These are phyloP conservation scores for Conops quadrifasciatus DNA, from an alignment of 2,888 invertebrate species.

Conservation along the genomic window DNA sequence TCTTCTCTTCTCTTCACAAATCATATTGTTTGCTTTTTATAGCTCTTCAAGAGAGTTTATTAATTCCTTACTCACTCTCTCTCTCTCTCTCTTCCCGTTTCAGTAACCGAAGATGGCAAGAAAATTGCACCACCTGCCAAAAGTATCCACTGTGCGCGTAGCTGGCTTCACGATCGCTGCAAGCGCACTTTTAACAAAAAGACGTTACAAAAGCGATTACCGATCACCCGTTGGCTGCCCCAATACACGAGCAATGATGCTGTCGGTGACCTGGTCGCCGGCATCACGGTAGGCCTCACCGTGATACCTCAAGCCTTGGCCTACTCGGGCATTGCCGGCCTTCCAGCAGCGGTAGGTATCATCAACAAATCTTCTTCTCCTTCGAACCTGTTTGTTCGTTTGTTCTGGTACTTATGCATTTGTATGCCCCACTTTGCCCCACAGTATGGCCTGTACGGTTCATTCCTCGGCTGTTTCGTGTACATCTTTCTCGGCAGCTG, in stretches of 20 bases:
- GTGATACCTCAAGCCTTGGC: conserved; percentile 92
- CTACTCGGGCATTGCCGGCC: conserved; percentile 81
- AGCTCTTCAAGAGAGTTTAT: too few species aligned
- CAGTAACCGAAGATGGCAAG: conserved; percentile 68
- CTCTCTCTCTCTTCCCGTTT: too few species aligned
- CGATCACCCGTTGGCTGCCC: conserved; percentile 81
- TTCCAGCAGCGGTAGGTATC: conserved; percentile 72
- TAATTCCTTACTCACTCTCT: too few species aligned
- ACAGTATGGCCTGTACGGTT: conserved; percentile 91
- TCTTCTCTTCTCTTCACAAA: too few species aligned
- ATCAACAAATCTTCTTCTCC: neutral
- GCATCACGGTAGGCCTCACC: conserved; percentile 90
- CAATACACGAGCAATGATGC: conserved; percentile 76
- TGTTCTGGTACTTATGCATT: too few species aligned
- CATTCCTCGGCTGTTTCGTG: conserved; percentile 90
- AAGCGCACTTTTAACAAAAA: conserved; percentile 72
- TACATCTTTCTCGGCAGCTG: conserved; percentile 92
- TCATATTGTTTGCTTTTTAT: too few species aligned
- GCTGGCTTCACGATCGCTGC: conserved; percentile 66
- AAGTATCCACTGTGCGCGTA: conserved; percentile 54
- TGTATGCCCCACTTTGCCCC: conserved; percentile 38
- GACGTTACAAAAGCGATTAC: conserved; percentile 77
- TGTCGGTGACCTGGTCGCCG: conserved; percentile 88
- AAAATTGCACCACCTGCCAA: conserved; percentile 60
- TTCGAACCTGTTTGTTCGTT: too few species aligned